Conservation (phyloP, 2,797 vertebrate genomes). For the Mastacembelus armatus region DNA sequence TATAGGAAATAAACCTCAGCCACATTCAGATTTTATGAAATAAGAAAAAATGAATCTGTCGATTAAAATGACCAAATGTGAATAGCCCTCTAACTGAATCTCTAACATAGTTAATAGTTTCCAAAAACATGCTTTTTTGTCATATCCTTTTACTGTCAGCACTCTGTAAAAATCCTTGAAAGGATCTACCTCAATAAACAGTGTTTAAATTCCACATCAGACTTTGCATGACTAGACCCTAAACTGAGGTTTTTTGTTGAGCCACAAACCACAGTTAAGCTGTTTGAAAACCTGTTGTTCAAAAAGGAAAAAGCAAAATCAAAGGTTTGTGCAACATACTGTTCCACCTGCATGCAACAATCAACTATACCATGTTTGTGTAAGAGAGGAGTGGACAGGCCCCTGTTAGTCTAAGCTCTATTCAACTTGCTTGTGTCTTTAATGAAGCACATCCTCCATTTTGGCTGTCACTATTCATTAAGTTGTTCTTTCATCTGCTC, state of each 20-base stretch:
- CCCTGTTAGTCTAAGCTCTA: constrained; percentile 77
- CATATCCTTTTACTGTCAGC: not conserved
- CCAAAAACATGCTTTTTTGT: not conserved
- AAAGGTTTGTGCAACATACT: constrained; percentile 40
- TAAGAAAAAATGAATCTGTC: no score
- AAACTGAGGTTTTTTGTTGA: constrained; percentile 20
- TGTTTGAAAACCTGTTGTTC: constrained; percentile 33
- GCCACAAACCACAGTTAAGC: constrained; percentile 46
- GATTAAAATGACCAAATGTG: no score
- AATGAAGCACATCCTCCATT: constrained; percentile 87
- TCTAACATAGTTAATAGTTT: no score
- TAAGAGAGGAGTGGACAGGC: constrained; percentile 70
- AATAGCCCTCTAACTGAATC: constrained; percentile 5
- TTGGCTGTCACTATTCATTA: constrained; percentile 84
- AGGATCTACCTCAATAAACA: constrained; percentile 24
- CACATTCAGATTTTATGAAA: no score
- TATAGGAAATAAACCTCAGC: no score
- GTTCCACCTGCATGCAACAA: constrained; percentile 62
- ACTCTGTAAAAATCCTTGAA: constrained; percentile 12
- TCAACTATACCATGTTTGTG: constrained; percentile 64
- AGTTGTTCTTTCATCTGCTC: constrained; percentile 79
- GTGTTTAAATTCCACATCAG: constrained; percentile 22
- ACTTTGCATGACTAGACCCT: not conserved
- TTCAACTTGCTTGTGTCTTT: constrained; percentile 83
- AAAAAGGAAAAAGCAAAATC: not conserved